Evolutionary conservation across 2,888 invertebrate species (phyloP), one percentile per base, ranked within the genome.

Genomic region (Meiosimyza decipiens): DNA sequence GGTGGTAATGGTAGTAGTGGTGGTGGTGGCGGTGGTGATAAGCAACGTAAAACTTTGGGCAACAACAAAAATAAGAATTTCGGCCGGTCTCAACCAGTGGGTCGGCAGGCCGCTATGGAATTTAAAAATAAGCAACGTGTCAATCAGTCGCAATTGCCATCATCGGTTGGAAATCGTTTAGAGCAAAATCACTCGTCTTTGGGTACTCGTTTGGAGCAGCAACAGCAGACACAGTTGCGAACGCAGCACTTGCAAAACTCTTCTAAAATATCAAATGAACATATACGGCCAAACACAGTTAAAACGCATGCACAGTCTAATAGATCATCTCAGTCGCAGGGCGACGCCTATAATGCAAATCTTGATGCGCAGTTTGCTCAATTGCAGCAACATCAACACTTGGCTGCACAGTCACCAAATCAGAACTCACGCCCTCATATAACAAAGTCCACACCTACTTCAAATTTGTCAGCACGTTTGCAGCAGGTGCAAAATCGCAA

Each of bases 401-500:
- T 63, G 62, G 67, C 9, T 69, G 2, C 65, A 18, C 68, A 72
- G 70, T 16, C 50, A 4, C 22, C 64, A 6, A 68, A 68, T 68
- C 59, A 12, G 57, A 75, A 73, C 71, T 28, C 70, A 47, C 77
- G 73, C 62, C 52, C 59, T 2, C 75, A 73, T 52, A 49, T 57
- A 13, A 76, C 77, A 52, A 55, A 71, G 15, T 33, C 65, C 6
- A 47, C 71, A 16, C 73, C 73, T 7, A 72, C 77, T 51, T 81
- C 84, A 4, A 84, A 84, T 75, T 75, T 86, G 9, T 83, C 85
- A n/a, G 84, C 84, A 73, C 81, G 85, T 15, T 76, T 85, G 74
- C 86, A 86, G 64, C 85, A 85, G 73, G 85, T 85, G 22, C 85
- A 86, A 75, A 84, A 84, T 71, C 84, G 86, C 4, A 86, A 86